Evolutionary conservation across 2,888 invertebrate species (phyloP).

Genomic region (Balanococcus diminutus): DNA sequence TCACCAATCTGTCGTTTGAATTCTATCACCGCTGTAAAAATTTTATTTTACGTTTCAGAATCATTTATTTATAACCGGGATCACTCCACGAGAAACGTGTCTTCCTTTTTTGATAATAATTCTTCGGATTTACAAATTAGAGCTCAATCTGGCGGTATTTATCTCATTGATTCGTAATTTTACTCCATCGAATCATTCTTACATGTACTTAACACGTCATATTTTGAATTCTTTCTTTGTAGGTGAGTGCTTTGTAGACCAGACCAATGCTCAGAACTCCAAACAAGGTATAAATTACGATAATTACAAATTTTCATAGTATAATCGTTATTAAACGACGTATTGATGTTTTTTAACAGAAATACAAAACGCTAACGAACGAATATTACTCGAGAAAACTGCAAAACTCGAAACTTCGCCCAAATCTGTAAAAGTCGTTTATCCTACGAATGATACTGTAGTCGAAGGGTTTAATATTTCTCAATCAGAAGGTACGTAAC

Average conservation of each 20-base stretch:
- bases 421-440: not conserved
- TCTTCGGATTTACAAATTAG: not conserved
- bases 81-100: conserved; percentile 64
- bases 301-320: not conserved
- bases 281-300: not conserved
- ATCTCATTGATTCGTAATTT: not conserved
- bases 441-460: not conserved
- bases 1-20: not conserved
- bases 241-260: not conserved
- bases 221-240: not conserved
- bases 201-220: not conserved
- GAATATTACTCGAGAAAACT: not conserved
- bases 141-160: not conserved
- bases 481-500: not conserved
- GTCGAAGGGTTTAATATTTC: not conserved
- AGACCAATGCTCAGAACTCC: not conserved
- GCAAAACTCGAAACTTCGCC: not conserved
- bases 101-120: conserved; percentile 68
- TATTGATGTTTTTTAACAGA: not conserved
- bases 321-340: not conserved
- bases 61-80: conserved; percentile 82
- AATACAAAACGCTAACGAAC: not conserved
- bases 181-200: not conserved
- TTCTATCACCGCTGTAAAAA: no score
- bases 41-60: conserved; percentile 53